These are phyloP conservation scores for Vanacampus margaritifer DNA, from an alignment of 2,113 vertebrate genomes.

Conservation along the genomic window DNA sequence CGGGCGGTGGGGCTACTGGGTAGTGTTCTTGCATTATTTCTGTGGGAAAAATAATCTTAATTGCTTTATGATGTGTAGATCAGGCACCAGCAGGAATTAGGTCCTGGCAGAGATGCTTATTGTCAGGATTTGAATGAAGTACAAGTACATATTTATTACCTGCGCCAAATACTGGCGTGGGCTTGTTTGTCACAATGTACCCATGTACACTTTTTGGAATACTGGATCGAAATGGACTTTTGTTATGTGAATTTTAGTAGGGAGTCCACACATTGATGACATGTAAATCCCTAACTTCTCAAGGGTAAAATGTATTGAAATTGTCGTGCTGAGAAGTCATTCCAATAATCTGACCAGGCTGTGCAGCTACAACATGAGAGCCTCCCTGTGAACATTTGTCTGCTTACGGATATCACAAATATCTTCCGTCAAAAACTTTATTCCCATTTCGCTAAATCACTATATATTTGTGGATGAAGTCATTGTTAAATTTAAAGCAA, in stretches of 20 bases:
- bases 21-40: conserved; percentile 38
- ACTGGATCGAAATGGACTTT: not conserved
- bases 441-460: not conserved
- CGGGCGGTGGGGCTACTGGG: conserved; percentile 33
- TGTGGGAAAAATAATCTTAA: conserved; percentile 35
- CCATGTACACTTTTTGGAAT: not conserved
- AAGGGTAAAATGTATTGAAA: not conserved
- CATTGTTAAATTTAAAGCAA: not conserved
- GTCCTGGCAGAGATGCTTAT: not conserved
- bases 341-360: no score
- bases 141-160: not conserved
- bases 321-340: no score
- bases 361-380: no score
- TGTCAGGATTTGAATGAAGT: not conserved
- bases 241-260: not conserved
- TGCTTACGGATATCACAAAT: not conserved
- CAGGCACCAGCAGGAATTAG: not conserved
- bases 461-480: not conserved
- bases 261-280: not conserved
- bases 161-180: not conserved
- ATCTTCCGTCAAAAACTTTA: not conserved
- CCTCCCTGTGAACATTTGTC: no score
- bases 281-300: not conserved
- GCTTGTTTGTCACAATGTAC: not conserved
- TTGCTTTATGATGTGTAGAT: conserved; percentile 25